Evolutionary conservation across 1,140 invertebrate species (phyloP).

Genomic region (Hormaphis cornu): DNA sequence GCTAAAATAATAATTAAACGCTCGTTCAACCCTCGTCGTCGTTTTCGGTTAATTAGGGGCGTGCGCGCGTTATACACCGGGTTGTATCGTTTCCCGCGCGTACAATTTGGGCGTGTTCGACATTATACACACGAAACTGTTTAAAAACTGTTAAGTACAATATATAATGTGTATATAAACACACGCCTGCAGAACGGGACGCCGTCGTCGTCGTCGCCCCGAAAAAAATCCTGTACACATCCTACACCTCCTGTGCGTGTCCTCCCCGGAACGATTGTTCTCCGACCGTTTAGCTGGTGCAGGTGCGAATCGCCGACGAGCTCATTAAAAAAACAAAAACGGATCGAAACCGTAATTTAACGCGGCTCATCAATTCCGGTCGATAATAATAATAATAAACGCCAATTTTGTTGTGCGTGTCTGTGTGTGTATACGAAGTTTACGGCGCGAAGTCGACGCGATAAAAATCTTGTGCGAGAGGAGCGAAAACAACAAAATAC

Average conservation of each 20-base stretch:
- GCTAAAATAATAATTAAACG: conserved; percentile 11
- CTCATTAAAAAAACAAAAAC: conserved; percentile 10
- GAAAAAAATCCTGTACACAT: too few species aligned
- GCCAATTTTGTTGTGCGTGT: not conserved
- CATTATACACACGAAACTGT: not conserved
- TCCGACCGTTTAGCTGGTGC: conserved; percentile 1
- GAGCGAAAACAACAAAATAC: too few species aligned
- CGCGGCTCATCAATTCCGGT: conserved; percentile 24
- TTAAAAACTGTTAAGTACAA: too few species aligned
- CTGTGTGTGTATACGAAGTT: not conserved
- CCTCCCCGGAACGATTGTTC: not conserved
- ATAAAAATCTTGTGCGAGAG: too few species aligned
- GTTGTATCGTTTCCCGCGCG: not conserved
- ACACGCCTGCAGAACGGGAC: not conserved
- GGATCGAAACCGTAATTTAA: conserved; percentile 10
- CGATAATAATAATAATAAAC: conserved; percentile 12
- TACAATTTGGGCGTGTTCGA: conserved; percentile 22
- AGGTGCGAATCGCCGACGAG: not conserved
- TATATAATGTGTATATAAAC: not conserved
- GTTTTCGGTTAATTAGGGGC: conserved; percentile 20
- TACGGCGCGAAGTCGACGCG: not conserved
- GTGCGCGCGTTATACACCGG: too few species aligned
- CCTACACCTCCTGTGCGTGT: not conserved
- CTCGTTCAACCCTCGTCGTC: not conserved
- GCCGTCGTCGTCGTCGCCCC: not conserved